Base-by-base conservation (phyloP, 2,888 invertebrate species). In the Drosophila barbarae region DNA sequence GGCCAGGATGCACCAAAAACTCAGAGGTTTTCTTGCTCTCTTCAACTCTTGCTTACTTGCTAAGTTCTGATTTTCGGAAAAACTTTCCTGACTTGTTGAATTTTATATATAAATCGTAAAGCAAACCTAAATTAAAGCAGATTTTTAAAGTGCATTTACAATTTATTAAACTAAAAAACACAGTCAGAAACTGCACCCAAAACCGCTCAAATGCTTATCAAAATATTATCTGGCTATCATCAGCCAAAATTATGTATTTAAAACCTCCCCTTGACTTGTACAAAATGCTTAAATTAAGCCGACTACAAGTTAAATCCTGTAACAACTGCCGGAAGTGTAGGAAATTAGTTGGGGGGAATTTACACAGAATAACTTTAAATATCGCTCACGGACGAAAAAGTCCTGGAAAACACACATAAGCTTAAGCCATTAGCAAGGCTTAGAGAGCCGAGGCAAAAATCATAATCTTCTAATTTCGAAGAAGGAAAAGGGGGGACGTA, bases 391-490 rank as follows among this genome's bases (percentile, higher is more conserved):
- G 67, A 39, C 12, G 34, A 23, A 32, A 52, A 39, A 23, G 36
- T 38, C 38, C 57, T 54, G 54, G 34, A 30, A 47, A 42, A 68
- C 18, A 13, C 46, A 50, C 68, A 69, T 76, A 78, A 78, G 79
- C 82, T 63, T 69, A 21, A 69, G 71, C 78, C 84, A 78, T 78
- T 78, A 78, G 73, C 60, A 41, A 18, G 56, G 84, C 78, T 81
- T 73, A 84, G 53, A 61, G 54, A 59, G 49, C 41, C 34, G 50
- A 47, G 64, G 52, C 72, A 76, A 67, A 78, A 79, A 82, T 84
- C 78, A 84, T 79, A 79, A 78, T 82, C 84, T 72, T 60, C 69
- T 84, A 76, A 79, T 84, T 76, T 84, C n/a, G 13, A 35, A 53
- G 51, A 15, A 51, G 35, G 38, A 26, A 57, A 54, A 13, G 55